Evolutionary conservation across 2,113 vertebrate species (phyloP).

Genomic region (Sapayoa aenigma): DNA sequence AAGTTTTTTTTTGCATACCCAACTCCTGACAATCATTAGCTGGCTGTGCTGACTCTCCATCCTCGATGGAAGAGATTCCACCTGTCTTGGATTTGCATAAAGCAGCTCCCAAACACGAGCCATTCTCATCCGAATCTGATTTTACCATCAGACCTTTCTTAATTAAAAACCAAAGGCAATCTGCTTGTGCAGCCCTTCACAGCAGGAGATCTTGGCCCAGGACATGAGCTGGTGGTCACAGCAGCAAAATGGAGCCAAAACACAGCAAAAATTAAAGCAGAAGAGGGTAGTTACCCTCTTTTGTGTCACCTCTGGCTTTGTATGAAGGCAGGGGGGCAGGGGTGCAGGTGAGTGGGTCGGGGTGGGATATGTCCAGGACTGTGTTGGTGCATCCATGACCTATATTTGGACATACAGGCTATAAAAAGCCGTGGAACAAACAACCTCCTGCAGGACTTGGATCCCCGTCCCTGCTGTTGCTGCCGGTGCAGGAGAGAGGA

Average conservation of each 20-base stretch:
- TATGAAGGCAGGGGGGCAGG: not conserved
- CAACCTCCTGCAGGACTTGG: constrained; percentile 51
- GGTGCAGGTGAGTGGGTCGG: rapidly evolving
- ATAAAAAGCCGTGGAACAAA: constrained; percentile 73
- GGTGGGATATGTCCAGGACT: not conserved
- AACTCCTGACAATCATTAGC: not conserved
- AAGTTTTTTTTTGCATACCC: not conserved
- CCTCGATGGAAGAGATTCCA: not conserved
- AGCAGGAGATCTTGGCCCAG: not conserved
- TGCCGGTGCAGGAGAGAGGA: constrained; percentile 24
- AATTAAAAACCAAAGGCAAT: not conserved
- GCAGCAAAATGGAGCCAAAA: not conserved
- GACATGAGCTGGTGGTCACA: rapidly evolving
- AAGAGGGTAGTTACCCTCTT: not conserved
- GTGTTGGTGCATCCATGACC: constrained; percentile 40
- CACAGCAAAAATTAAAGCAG: not conserved
- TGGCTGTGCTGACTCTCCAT: not conserved
- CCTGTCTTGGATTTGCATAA: not conserved
- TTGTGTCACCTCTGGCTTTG: not conserved
- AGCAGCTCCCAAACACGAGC: not conserved
- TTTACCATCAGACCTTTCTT: not conserved
- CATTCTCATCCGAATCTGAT: not conserved
- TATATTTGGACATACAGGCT: constrained; percentile 73
- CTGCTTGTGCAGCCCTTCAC: not conserved
- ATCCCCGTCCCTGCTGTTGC: not conserved